Base-by-base conservation (phyloP, 2,113 vertebrate species). In the Cryptoleucopteryx plumbea region DNA sequence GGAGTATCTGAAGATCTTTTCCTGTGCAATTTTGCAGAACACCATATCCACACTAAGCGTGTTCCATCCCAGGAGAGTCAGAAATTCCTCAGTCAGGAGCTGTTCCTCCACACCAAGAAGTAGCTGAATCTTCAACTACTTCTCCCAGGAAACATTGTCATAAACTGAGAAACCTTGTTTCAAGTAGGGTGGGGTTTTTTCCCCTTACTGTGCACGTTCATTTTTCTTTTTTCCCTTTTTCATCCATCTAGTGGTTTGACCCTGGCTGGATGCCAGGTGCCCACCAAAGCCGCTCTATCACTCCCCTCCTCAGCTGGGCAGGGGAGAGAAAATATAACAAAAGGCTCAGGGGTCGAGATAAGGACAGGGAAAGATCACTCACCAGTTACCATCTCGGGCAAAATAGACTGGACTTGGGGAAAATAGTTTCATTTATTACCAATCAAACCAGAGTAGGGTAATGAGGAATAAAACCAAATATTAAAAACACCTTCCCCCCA, bases 341-440 rank as follows among this genome's bases (percentile, higher is more conserved):
- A 71, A 86, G 29, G 23, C 10, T 66, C 22, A 2, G 45, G 26
- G 6, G 9, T n/a, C 0, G 0, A 65, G 29, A 61, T 17, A 47
- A 36, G 15, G 67, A 8, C 9, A 43, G 17, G 23, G 15, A 67
- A 5, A 34, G 3, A n/a, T 45, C 25, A 50, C 11, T 52, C 50
- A 2, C 16, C 1, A 0, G 0, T 63, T 63, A 70, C 22, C 11
- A 2, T 65, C 48, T 65, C 3, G 6, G 34, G 2, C 38, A 71
- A 42, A 55, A 71, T 8, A 77, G 67, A 75, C 13, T 62, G 16
- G 2, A 20, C 47, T 55, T 22, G 34, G 6, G 8, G 45, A 58
- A 62, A 73, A 72, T 48, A 66, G 7, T 31, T 43, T 47, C 36
- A 62, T 74, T 58, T 88, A 31, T 53, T 65, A 63, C 10, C 62